These are phyloP conservation scores for Teinopalpus imperialis DNA, from an alignment of 2,888 invertebrate genomes.

Conservation along the genomic window DNA sequence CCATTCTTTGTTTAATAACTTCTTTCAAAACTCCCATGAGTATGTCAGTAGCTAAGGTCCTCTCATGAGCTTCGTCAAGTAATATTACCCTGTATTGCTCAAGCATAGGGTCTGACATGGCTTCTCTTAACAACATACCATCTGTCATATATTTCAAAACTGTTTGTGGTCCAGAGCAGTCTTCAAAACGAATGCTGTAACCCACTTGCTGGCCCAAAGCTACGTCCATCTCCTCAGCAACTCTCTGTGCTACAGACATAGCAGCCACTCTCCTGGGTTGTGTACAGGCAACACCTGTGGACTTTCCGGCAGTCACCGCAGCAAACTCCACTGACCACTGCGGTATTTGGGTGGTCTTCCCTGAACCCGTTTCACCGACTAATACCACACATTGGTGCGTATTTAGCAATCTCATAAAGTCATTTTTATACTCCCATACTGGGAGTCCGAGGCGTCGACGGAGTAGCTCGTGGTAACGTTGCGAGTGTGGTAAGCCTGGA, in stretches of 20 bases:
- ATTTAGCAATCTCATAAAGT: slow-evolving; percentile 96
- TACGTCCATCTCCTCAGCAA: slow-evolving; percentile 99
- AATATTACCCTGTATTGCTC: slow-evolving; percentile 97
- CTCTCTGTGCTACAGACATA: slow-evolving; percentile 99
- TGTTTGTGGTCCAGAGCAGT: slow-evolving; percentile 97
- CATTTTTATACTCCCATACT: slow-evolving; percentile 98
- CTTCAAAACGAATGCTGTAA: slow-evolving; percentile 97
- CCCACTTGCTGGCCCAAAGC: slow-evolving; percentile 85
- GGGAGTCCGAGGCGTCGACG: slow-evolving; percentile 95
- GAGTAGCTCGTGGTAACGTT: slow-evolving; percentile 93
- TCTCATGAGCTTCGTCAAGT: slow-evolving; percentile 99
- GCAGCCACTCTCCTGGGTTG: slow-evolving; percentile 99
- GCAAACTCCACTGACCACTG: slow-evolving; percentile 82
- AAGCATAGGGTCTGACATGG: slow-evolving; percentile 99
- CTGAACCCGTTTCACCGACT: slow-evolving; percentile 99
- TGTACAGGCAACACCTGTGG: slow-evolving; percentile 93
- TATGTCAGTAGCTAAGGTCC: slow-evolving; percentile 98
- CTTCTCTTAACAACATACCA: slow-evolving; percentile 99
- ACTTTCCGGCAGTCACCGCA: slow-evolving; percentile 57
- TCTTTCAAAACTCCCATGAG: slow-evolving; percentile 99
- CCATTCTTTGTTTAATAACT: slow-evolving; percentile 94
- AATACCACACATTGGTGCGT: slow-evolving; percentile 97
- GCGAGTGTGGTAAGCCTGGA: slow-evolving; percentile 90
- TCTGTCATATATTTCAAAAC: slow-evolving; percentile 99
- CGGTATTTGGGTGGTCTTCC: slow-evolving; percentile 99